Evolutionary conservation across 2,797 vertebrate species (phyloP), one percentile per base, ranked within the genome.

Genomic region (Taeniopygia guttata): DNA sequence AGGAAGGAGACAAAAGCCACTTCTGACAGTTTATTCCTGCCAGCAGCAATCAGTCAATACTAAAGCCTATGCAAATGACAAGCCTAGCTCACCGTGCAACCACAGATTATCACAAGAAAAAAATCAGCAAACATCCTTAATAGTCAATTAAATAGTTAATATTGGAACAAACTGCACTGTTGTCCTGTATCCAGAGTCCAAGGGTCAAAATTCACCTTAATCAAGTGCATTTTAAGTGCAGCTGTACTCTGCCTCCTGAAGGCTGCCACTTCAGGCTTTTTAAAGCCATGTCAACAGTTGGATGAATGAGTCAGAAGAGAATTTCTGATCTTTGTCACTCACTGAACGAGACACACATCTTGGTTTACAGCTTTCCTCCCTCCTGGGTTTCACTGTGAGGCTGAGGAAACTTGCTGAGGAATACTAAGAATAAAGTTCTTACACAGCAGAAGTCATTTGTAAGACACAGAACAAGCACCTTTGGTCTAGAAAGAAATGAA

Each of bases 181-280:
- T 45, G 42, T 45, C 93, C 26, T 51, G 62, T 45, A 90, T 70
- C 62, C 75, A 92, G 84, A 96, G 97, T 98, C 97, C 95, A 98
- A 98, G 96, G 96, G 96, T 97, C 96, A 87, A 93, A 87, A 90
- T 68, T 78, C 36, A 81, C 87, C 43, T 43, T 14, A 82, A 86
- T 67, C 67, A 60, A 95, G 64, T 18, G 60, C 22, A 58, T 87
- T 88, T 86, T 32, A 79, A 84, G 43, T 34, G 26, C 74, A 87
- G 77, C 83, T 95, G 95, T 91, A 91, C 94, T 93, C 93, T 94
- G 94, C 87, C 79, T 94, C 45, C 69, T 62, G 60, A 62, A 90
- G 49, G 56, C 88, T 90, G 91, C 91, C 81, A 84, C 93, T 84
- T 82, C 73, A 79, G 80, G 83, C 43, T 69, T 83, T 91, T 93